Evolutionary conservation across 2,113 vertebrate genomes (phyloP).

Genomic region (Acrocephalus arundinaceus): DNA sequence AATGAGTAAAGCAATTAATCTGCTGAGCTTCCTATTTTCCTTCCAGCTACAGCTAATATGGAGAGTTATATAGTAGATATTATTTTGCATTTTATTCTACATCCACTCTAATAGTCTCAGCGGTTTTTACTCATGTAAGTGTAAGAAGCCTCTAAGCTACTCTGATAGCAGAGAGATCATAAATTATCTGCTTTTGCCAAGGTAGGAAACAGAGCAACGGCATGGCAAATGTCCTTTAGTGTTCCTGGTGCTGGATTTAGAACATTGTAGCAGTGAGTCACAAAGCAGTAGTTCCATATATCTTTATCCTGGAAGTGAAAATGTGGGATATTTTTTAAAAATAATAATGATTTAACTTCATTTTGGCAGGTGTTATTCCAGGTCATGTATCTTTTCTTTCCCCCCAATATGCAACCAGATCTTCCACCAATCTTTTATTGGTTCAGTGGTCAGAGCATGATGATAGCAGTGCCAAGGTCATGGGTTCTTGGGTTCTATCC

Average conservation of each 20-base stretch:
- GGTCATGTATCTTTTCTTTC: background rate
- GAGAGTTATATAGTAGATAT: background rate
- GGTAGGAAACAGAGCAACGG: background rate
- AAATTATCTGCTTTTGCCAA: background rate
- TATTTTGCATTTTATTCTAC: conserved; percentile 15
- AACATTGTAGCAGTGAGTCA: background rate
- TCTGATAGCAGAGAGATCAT: background rate
- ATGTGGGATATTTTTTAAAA: accelerated
- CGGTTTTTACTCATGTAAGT: background rate
- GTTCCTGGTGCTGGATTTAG: background rate
- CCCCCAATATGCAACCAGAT: background rate
- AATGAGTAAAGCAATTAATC: background rate
- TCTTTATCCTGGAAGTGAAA: background rate
- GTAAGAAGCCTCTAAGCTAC: background rate
- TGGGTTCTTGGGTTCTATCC: accelerated
- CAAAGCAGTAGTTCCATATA: background rate
- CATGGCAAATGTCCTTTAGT: background rate
- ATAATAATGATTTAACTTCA: background rate
- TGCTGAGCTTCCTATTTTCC: background rate
- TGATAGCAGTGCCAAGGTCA: background rate
- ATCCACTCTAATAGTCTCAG: background rate
- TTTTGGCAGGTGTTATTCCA: background rate
- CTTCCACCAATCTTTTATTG: background rate
- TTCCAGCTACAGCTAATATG: background rate
- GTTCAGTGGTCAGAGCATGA: background rate